These are phyloP conservation scores for Leucoraja erinaceus DNA, from an alignment of 2,113 vertebrate genomes.

Conservation along the genomic window DNA sequence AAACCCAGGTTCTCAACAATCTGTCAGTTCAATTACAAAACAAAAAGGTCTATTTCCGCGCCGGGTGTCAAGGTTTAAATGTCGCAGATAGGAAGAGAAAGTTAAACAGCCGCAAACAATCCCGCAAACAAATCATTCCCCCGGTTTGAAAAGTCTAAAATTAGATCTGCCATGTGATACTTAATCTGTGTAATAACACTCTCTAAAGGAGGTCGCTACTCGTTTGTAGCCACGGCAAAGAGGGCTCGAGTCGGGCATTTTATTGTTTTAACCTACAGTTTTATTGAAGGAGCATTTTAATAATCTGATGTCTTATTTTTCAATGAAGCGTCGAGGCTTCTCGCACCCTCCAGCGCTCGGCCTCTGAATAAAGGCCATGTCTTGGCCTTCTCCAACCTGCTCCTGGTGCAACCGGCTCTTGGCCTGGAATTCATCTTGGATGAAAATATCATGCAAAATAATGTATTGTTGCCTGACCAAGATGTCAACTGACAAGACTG, in stretches of 20 bases:
- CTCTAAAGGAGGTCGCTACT: conserved; percentile 14
- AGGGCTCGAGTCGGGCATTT: background rate
- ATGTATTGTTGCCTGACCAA: conserved; percentile 20
- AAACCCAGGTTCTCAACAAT: conserved; percentile 47
- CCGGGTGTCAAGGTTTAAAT: conserved; percentile 48
- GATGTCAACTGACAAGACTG: conserved; percentile 20
- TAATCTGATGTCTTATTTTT: conserved; percentile 45
- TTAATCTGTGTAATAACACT: conserved; percentile 20
- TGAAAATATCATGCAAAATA: background rate
- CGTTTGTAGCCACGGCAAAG: background rate
- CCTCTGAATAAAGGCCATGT: conserved; percentile 66
- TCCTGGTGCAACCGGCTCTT: conserved; percentile 55
- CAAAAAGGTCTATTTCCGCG: conserved; percentile 50
- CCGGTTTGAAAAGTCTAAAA: conserved; percentile 29
- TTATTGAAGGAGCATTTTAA: conserved; percentile 40
- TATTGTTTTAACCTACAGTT: background rate
- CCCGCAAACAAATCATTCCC: background rate
- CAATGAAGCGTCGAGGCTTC: background rate
- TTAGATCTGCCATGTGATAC: conserved; percentile 25
- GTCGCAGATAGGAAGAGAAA: conserved; percentile 45
- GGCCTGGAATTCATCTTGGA: conserved; percentile 2
- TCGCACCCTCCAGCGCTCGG: background rate
- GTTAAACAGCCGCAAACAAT: conserved; percentile 31
- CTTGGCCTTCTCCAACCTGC: conserved; percentile 64
- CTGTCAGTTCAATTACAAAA: conserved; percentile 58